phyloP scores from a whole-genome alignment of 2,888 invertebrate species.

The Drosophila prostipennis region DNA sequence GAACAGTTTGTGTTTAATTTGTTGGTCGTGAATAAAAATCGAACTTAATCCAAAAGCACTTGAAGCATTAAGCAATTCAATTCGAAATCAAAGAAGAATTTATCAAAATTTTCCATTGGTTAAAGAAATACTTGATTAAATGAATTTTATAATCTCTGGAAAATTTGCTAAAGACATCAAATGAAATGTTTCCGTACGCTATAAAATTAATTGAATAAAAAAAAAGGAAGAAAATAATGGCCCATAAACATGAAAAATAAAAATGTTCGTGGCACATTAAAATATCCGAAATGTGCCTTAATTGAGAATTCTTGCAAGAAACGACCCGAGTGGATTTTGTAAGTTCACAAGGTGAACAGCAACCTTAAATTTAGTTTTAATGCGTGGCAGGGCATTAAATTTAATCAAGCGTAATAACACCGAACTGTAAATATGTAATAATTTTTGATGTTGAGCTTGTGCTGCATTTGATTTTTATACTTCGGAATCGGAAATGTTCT shows the following conservation, averaged over 20 bases:
- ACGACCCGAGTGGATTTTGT: constrained; percentile 23
- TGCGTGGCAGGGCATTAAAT: constrained; percentile 16
- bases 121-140: constrained; percentile 42
- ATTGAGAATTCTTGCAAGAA: constrained; percentile 39
- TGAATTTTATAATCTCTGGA: constrained; percentile 43
- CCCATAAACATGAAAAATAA: constrained; percentile 51
- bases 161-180: constrained; percentile 59
- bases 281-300: constrained; percentile 51
- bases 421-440: constrained; percentile 13
- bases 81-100: not conserved
- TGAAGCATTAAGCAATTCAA: constrained; percentile 8
- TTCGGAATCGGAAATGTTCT: not conserved
- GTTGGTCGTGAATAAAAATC: constrained; percentile 1
- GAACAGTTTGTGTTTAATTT: too few relatives aligned
- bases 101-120: constrained; percentile 9
- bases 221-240: constrained; percentile 41
- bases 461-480: constrained; percentile 11
- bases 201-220: constrained; percentile 48
- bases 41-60: constrained; percentile 18
- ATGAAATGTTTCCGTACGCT: constrained; percentile 57
- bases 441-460: not conserved
- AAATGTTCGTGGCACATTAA: constrained; percentile 54
- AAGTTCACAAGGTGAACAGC: constrained; percentile 40
- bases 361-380: constrained; percentile 32
- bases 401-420: constrained; percentile 27